Percentiles rank a stretch among this genome's conserved stretches.
Conservation (phyloP, 2,113 vertebrate genomes). For the Myxocyprinus asiaticus region DNA sequence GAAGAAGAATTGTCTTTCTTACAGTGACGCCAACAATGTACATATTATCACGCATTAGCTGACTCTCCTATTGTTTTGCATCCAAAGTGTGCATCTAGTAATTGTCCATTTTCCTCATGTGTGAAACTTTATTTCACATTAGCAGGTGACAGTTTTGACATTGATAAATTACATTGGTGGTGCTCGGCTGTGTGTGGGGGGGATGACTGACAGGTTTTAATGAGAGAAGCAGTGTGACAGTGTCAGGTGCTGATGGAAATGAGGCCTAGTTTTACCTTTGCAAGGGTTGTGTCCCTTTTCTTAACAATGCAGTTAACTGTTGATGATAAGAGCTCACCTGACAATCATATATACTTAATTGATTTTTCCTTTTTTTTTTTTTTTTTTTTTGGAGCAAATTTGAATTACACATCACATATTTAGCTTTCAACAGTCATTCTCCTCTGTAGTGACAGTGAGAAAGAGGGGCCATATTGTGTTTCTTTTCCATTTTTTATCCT, state of each 20-base stretch:
- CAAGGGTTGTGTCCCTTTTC: slow-evolving; percentile 71
- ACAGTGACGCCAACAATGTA: background rate
- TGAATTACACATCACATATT: slow-evolving; percentile 39
- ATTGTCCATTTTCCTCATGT: slow-evolving; percentile 53
- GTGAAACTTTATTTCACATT: slow-evolving; percentile 61
- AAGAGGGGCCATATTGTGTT: too few relatives aligned
- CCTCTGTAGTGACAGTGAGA: background rate
- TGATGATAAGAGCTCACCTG: slow-evolving; percentile 55
- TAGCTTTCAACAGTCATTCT: slow-evolving; percentile 3
- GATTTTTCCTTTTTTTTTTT: slow-evolving; percentile 62
- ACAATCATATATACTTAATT: slow-evolving; percentile 60
- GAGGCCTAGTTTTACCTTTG: slow-evolving; percentile 67
- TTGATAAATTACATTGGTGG: slow-evolving; percentile 70
- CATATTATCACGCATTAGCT: slow-evolving; percentile 10
- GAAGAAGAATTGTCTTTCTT: background rate
- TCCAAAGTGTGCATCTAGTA: slow-evolving; percentile 44
- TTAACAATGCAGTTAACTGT: slow-evolving; percentile 63
- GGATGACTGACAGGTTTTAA: slow-evolving; percentile 73
- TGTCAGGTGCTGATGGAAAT: slow-evolving; percentile 74
- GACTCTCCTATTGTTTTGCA: slow-evolving; percentile 52
- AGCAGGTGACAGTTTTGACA: slow-evolving; percentile 67
- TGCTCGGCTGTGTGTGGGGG: slow-evolving; percentile 42
- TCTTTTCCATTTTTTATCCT: background rate
- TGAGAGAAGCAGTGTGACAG: slow-evolving; percentile 66
- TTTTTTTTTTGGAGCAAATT: slow-evolving; percentile 20